Base-by-base conservation (phyloP, 2,888 invertebrate genomes). In the Cerceris rybyensis region DNA sequence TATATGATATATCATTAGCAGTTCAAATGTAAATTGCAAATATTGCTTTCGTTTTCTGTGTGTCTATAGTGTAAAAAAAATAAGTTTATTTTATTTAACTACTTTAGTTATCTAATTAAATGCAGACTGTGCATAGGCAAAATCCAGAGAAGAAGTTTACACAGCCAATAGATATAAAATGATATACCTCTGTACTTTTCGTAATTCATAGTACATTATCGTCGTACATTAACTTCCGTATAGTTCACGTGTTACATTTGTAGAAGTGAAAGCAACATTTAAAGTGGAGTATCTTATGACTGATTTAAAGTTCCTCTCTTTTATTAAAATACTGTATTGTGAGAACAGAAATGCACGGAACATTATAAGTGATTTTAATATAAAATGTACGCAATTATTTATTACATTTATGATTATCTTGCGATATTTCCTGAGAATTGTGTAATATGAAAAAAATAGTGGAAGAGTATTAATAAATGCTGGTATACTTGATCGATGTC, bases 401-500 rank as follows among this genome's bases (percentile, higher is more conserved):
- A 64, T 73, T 78, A 71, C 74, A 75, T 64, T 67, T 66, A 50
- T 84, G 79, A 87, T 82, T 87, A 89, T 84, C 74, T 77, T 74
- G 65, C 73, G 66, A 80, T 41, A 75, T 77, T 78, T 77, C 77
- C 80, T 81, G 71, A 85, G 78, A 80, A 79, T 72, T 59, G 75
- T 64, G 75, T 80, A 80, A 80, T 70, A 74, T 70, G 75, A 76
- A 55, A 81, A 80, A 79, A 74, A 65, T 78, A 75, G 52, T 73
- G 80, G 66, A 83, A 86, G 65, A 81, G 66, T 76, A 80, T 79
- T 81, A 59, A 63, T 73, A 81, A 83, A 82, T 77, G 81, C 78
- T 78, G 65, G 16, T 80, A 67, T 61, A 11, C 75, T 76, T 70
- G 78, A 88, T 87, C 68, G 75, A 78, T 92, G 92, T 93, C 93